Percentiles rank a stretch among this genome's conserved stretches.
These are phyloP conservation scores for Tachystola acroxantha DNA, from an alignment of 2,888 invertebrate species.

Conservation along the genomic window DNA sequence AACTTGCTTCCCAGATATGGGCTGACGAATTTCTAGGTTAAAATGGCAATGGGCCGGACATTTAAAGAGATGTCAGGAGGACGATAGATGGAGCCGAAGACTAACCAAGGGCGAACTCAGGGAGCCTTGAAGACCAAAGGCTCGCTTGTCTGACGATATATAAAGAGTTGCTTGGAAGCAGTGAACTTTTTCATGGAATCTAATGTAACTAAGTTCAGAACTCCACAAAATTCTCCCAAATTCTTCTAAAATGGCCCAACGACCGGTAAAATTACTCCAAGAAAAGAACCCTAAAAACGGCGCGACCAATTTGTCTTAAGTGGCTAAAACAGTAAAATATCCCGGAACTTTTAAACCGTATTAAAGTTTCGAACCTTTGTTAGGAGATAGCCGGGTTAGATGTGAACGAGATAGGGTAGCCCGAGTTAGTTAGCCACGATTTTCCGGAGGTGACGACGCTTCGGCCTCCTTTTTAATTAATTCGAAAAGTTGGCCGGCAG, in stretches of 20 bases:
- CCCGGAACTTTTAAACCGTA: slow-evolving; percentile 59
- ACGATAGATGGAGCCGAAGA: too few species aligned
- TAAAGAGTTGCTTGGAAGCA: too few species aligned
- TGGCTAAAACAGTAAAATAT: slow-evolving; percentile 68
- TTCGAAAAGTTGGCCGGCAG: slow-evolving; percentile 44
- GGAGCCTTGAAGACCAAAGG: too few species aligned
- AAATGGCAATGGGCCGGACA: too few species aligned
- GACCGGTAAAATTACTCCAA: slow-evolving; percentile 55
- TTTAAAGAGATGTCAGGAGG: too few species aligned
- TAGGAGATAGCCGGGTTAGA: slow-evolving; percentile 19
- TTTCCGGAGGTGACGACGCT: slow-evolving; percentile 37
- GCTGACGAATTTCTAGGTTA: too few species aligned
- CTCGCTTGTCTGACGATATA: too few species aligned
- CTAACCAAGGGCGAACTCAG: too few species aligned
- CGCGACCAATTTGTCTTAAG: slow-evolving; percentile 64
- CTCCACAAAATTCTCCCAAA: slow-evolving; percentile 12
- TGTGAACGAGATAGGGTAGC: slow-evolving; percentile 32
- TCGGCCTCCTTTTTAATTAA: slow-evolving; percentile 53
- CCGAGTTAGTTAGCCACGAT: slow-evolving; percentile 23
- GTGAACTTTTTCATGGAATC: too few species aligned
- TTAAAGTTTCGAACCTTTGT: slow-evolving; percentile 52
- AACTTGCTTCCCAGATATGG: too few species aligned
- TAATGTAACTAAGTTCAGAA: too few species aligned
- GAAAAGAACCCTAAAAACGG: slow-evolving; percentile 46
- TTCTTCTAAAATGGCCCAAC: slow-evolving; percentile 25